Evolutionary conservation across 2,113 vertebrate species (phyloP).

Genomic region (Vanacampus margaritifer): DNA sequence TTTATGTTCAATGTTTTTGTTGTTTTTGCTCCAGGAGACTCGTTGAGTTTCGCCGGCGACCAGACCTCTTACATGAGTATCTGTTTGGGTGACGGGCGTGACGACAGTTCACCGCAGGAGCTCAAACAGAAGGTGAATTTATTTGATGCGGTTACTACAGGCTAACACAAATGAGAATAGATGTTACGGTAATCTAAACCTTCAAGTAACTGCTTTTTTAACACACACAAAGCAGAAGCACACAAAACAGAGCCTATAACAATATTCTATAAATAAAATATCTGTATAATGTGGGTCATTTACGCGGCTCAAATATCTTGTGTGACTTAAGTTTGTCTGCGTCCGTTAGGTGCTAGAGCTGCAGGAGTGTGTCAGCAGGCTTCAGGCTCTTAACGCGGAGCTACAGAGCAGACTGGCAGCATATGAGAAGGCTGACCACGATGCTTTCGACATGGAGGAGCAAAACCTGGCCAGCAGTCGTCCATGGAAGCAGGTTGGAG

Average conservation of each 20-base stretch:
- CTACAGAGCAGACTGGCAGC: slow-evolving; percentile 62
- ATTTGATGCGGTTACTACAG: not conserved
- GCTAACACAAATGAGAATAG: not conserved
- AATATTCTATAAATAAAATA: too few species aligned
- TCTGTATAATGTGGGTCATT: too few species aligned
- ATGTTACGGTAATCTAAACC: too few species aligned
- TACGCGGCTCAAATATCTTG: too few species aligned
- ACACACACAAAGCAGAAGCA: too few species aligned
- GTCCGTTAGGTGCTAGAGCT: slow-evolving; percentile 79
- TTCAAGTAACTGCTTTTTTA: too few species aligned
- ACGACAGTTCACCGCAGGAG: slow-evolving; percentile 78
- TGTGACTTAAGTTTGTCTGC: not conserved
- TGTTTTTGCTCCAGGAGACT: slow-evolving; percentile 75
- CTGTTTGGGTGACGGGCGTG: slow-evolving; percentile 80
- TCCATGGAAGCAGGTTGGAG: slow-evolving; percentile 53
- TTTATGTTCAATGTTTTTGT: not conserved
- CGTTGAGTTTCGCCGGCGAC: slow-evolving; percentile 83
- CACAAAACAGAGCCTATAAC: too few species aligned
- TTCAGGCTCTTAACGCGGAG: slow-evolving; percentile 75
- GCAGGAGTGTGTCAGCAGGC: slow-evolving; percentile 72
- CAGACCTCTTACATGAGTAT: slow-evolving; percentile 97
- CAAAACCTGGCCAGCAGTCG: slow-evolving; percentile 14
- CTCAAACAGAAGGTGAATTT: slow-evolving; percentile 80
- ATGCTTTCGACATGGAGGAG: slow-evolving; percentile 8
- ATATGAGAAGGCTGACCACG: slow-evolving; percentile 30